Conservation (phyloP, 1,140 invertebrate species). For the Papilio xuthus region DNA sequence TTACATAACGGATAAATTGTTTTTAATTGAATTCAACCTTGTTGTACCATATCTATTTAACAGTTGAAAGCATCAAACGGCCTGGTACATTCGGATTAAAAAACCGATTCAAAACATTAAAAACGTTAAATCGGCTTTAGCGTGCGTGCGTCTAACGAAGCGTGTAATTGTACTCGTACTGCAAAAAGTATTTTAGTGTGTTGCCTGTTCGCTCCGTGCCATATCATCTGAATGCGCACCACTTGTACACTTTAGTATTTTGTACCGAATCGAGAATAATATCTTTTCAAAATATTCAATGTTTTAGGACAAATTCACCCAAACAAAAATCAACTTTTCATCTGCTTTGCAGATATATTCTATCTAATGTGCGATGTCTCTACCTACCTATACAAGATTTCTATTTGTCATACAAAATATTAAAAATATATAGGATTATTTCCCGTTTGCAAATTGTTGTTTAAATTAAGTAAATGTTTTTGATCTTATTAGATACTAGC, state of each 20-base stretch:
- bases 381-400: no score
- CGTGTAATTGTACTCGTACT: slow-evolving; percentile 33
- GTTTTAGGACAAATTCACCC: neutral
- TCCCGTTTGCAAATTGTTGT: no score
- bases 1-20: neutral
- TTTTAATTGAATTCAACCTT: neutral
- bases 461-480: no score
- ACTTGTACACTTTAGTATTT: neutral
- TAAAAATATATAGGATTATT: no score
- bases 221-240: slow-evolving; percentile 28
- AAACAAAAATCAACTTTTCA: neutral
- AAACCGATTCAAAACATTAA: slow-evolving; percentile 35
- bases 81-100: neutral
- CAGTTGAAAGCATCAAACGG: slow-evolving; percentile 24
- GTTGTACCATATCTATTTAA: slow-evolving; percentile 12
- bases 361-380: neutral
- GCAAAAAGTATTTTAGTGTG: slow-evolving; percentile 40
- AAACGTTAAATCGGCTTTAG: slow-evolving; percentile 30
- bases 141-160: slow-evolving; percentile 33
- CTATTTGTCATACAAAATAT: no score
- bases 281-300: neutral
- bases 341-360: neutral
- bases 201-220: slow-evolving; percentile 22
- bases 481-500: no score
- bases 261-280: neutral